Base-by-base conservation (phyloP, 1,140 invertebrate genomes). In the Chionoecetes opilio region DNA sequence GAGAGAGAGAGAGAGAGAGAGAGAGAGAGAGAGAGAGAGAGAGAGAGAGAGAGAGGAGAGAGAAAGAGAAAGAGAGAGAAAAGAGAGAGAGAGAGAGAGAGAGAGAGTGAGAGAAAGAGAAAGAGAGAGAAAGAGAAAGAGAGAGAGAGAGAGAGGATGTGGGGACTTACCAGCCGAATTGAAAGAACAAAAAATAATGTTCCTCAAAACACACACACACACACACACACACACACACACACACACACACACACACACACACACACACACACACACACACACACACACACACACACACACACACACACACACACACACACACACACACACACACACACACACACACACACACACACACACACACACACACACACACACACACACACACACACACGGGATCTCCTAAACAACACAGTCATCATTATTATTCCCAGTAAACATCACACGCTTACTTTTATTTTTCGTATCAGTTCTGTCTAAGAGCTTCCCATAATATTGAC, bases 401-500 rank as follows among this genome's bases (percentile, higher is more conserved):
- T 75, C 63, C n/a, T n/a, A 75, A 75, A 75, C 63, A 75, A 75
- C 63, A 75, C n/a, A 17, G 63, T 75, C 63, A 75, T n/a, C 63
- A 75, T 75, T 11, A 75, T 75, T 75, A 75, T 75, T 75, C 63
- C 63, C 63, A n/a, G 63, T n/a, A 75, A 75, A 75, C 63, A 75
- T 75, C 63, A 75, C 63, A 75, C n/a, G 63, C 63, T 75, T 26
- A 75, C 63, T 75, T 75, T 75, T 75, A 75, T 75, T 75, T 75
- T 26, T 75, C 63, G 63, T 75, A 75, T 75, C 63, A 75, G 63
- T 75, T 75, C 63, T 75, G 63, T 11, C 63, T 26, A 75, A 75
- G 63, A 75, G 63, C 63, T 75, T 75, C 63, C 63, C 63, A 75
- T 75, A 75, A 75, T 75, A 75, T 75, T 75, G 63, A 75, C 63